phyloP scores from a whole-genome alignment of 1,140 invertebrate genomes.

The Centruroides vittatus region DNA sequence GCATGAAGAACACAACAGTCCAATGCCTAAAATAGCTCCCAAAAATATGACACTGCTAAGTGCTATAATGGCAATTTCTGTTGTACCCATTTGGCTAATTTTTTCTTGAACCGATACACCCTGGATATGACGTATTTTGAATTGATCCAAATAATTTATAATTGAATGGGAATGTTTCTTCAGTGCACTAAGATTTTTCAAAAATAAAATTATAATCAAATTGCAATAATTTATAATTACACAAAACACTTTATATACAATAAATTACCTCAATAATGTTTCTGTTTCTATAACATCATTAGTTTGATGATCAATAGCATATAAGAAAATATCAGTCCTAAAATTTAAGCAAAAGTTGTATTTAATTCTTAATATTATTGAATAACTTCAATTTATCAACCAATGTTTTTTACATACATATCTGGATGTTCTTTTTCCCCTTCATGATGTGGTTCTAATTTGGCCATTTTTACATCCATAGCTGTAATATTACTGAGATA shows the following conservation, averaged over 20 bases:
- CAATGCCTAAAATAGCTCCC: constrained; percentile 56
- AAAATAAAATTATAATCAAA: too few relatives aligned
- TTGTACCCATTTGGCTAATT: constrained; percentile 44
- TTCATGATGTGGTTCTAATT: constrained; percentile 54
- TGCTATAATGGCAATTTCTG: constrained; percentile 61
- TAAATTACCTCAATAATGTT: constrained; percentile 49
- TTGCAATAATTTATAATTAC: too few relatives aligned
- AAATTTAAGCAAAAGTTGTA: constrained; percentile 24
- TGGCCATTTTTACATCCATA: constrained; percentile 55
- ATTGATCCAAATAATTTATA: constrained; percentile 39
- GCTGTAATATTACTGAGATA: constrained; percentile 53
- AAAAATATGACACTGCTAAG: constrained; percentile 61
- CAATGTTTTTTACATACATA: constrained; percentile 41
- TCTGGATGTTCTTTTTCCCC: constrained; percentile 37
- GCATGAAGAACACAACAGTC: constrained; percentile 21
- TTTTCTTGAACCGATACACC: constrained; percentile 29
- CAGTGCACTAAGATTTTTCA: constrained; percentile 1
- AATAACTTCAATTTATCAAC: not conserved
- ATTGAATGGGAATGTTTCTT: constrained; percentile 42
- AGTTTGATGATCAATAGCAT: constrained; percentile 60
- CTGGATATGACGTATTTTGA: constrained; percentile 33
- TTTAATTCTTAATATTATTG: not conserved
- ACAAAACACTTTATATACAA: too few relatives aligned
- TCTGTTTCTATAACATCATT: constrained; percentile 68
- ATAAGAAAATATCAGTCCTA: constrained; percentile 69